phyloP scores from a whole-genome alignment of 2,797 vertebrate species.

The Xiphophorus birchmanni region DNA sequence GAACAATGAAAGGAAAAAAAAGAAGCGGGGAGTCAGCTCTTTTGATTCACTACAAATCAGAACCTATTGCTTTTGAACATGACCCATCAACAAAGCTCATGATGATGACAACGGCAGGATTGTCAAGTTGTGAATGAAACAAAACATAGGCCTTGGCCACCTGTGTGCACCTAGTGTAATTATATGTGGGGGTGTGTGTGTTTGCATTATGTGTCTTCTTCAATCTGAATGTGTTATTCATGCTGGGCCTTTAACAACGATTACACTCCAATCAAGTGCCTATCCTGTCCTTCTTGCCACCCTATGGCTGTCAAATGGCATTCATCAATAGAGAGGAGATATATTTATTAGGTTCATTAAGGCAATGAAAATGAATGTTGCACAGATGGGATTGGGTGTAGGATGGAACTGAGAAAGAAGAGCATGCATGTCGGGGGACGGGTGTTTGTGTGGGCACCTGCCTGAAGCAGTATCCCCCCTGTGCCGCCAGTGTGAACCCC shows the following conservation, averaged over 20 bases:
- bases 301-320: slow-evolving; percentile 73
- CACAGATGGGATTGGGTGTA: slow-evolving; percentile 72
- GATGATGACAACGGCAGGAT: slow-evolving; percentile 72
- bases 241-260: slow-evolving; percentile 76
- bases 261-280: slow-evolving; percentile 76
- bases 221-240: slow-evolving; percentile 78
- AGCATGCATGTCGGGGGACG: slow-evolving; percentile 17
- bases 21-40: too few species aligned
- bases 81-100: slow-evolving; percentile 56
- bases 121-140: slow-evolving; percentile 76
- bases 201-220: slow-evolving; percentile 42
- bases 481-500: slow-evolving; percentile 45
- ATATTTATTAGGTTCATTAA: slow-evolving; percentile 83
- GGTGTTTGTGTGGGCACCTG: slow-evolving; percentile 69
- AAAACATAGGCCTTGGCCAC: slow-evolving; percentile 70
- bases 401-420: slow-evolving; percentile 54
- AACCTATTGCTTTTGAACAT: too few species aligned
- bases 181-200: slow-evolving; percentile 12
- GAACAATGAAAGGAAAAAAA: too few species aligned
- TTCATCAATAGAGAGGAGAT: slow-evolving; percentile 76
- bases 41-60: too few species aligned
- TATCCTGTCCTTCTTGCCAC: slow-evolving; percentile 65
- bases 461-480: slow-evolving; percentile 60
- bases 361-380: slow-evolving; percentile 77
- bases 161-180: slow-evolving; percentile 50